phyloP scores from a whole-genome alignment of 2,113 vertebrate species.

The Anser cygnoides region DNA sequence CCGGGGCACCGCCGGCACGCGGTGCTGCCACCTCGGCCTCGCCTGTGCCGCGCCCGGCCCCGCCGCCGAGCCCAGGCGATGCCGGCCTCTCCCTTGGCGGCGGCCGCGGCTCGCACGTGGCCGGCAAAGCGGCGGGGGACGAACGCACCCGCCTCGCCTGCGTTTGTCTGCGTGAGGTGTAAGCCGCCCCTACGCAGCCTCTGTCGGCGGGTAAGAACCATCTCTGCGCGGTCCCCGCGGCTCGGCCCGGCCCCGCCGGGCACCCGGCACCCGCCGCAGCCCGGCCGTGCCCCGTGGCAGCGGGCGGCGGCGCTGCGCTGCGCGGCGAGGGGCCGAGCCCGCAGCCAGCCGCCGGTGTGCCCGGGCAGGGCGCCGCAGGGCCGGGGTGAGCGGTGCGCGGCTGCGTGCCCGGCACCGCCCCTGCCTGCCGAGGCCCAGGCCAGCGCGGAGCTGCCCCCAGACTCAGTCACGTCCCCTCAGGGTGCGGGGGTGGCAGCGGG shows the following conservation, averaged over 20 bases:
- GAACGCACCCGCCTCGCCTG: neutral
- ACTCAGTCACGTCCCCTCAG: neutral
- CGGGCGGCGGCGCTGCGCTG: no score
- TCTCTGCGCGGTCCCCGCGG: neutral
- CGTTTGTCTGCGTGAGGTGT: no score
- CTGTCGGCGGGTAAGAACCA: no score
- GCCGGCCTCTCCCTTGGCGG: neutral
- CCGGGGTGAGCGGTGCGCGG: no score
- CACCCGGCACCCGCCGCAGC: neutral
- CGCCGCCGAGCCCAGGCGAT: no score
- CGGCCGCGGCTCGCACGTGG: neutral
- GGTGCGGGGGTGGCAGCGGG: neutral
- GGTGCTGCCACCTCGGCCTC: neutral
- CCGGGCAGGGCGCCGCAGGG: no score
- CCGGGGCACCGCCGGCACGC: neutral
- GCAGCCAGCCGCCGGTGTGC: no score
- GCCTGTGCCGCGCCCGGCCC: neutral
- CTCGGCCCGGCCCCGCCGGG: neutral
- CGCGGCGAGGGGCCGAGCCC: no score
- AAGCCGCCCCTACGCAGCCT: neutral
- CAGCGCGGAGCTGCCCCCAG: neutral
- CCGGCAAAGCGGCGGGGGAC: rapidly evolving
- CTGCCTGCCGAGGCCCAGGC: neutral
- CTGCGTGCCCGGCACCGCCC: neutral
- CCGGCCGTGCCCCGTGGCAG: no score